These are phyloP conservation scores for Rhadina sibilatrix DNA, from an alignment of 2,113 vertebrate species.

Conservation along the genomic window DNA sequence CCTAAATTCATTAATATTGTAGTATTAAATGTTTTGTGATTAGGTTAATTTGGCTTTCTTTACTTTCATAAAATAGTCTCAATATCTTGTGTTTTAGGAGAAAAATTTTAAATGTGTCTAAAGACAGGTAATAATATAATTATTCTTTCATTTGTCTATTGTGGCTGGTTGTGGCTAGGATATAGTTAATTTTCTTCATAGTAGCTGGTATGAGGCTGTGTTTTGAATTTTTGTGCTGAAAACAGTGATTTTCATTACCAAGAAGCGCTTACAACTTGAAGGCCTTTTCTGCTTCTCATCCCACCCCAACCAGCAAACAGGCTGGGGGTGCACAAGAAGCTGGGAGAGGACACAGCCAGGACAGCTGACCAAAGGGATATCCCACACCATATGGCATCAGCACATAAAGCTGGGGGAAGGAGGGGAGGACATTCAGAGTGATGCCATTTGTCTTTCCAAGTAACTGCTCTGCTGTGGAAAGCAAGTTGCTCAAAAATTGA, in stretches of 20 bases:
- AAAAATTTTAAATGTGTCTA: neutral
- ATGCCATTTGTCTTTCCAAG: neutral
- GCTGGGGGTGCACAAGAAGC: neutral
- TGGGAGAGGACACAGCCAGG: neutral
- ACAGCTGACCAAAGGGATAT: neutral
- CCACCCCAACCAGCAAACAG: neutral
- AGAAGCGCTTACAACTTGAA: fast-evolving
- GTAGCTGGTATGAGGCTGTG: neutral
- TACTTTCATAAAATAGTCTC: neutral
- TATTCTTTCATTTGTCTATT: neutral
- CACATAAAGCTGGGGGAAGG: neutral
- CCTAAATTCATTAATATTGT: neutral
- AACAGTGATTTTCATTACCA: neutral
- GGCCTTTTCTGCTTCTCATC: neutral
- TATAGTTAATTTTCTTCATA: neutral
- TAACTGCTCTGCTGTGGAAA: neutral
- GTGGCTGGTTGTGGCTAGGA: neutral
- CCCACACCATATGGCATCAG: no score
- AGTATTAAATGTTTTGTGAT: neutral
- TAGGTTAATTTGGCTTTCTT: neutral
- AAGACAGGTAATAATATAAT: neutral
- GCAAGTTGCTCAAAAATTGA: neutral
- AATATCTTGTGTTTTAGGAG: neutral
- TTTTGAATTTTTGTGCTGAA: neutral
- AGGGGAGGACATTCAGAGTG: neutral